phyloP scores from a whole-genome alignment of 2,113 vertebrate genomes.

The Dipodomys spectabilis region DNA sequence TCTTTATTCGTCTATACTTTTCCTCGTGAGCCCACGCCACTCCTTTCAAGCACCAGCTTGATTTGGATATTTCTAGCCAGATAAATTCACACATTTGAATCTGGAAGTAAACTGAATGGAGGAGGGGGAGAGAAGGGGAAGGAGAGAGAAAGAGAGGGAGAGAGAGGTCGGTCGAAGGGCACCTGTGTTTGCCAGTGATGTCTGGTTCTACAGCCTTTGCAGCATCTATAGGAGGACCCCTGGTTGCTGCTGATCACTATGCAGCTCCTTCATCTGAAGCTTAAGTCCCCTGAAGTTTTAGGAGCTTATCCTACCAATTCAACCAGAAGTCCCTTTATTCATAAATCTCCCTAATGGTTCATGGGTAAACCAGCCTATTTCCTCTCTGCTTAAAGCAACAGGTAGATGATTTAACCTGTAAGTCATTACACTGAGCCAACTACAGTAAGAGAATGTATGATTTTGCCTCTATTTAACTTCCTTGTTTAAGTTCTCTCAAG shows the following conservation, averaged over 20 bases:
- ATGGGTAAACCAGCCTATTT: neutral
- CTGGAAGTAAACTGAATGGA: neutral
- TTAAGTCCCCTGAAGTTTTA: neutral
- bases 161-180: neutral
- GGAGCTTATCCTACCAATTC: neutral
- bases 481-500: neutral
- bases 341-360: neutral
- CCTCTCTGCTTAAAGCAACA: neutral
- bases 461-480: neutral
- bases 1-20: too few species aligned
- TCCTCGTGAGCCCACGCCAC: too few species aligned
- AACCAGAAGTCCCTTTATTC: neutral
- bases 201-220: neutral
- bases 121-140: too few species aligned
- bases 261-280: neutral
- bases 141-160: too few species aligned
- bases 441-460: neutral
- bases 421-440: constrained; percentile 27
- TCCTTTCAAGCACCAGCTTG: too few species aligned
- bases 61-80: neutral
- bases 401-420: neutral
- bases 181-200: neutral
- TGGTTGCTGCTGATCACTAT: neutral
- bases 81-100: neutral
- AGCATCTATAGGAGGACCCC: neutral